phyloP scores from a whole-genome alignment of 2,113 vertebrate species.

The Lethenteron reissneri region DNA sequence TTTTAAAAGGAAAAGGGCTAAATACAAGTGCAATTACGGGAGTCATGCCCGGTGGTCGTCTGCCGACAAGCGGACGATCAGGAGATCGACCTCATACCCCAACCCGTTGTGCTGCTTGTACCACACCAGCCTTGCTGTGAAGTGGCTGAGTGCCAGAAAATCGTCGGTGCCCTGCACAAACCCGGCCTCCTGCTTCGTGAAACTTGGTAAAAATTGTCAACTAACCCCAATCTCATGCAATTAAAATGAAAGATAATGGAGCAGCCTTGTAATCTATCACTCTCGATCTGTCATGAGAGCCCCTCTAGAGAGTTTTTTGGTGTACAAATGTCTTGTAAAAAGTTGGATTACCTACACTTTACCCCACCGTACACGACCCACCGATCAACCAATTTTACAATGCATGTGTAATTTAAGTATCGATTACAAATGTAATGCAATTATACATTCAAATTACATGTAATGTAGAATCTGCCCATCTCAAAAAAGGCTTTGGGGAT shows the following conservation, averaged over 20 bases:
- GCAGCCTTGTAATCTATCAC: no score
- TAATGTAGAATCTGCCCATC: background rate
- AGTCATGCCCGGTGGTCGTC: background rate
- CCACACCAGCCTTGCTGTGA: slow-evolving; percentile 57
- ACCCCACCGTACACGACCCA: no score
- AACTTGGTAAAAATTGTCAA: slow-evolving; percentile 30
- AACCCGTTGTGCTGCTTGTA: slow-evolving; percentile 49
- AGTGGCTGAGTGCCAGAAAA: slow-evolving; percentile 78
- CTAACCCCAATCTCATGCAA: no score
- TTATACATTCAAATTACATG: background rate
- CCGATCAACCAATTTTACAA: background rate
- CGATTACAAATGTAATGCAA: background rate
- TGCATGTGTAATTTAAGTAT: background rate
- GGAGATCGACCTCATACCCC: slow-evolving; percentile 23
- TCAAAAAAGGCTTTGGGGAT: background rate
- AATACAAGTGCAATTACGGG: background rate
- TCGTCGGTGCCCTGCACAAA: slow-evolving; percentile 61
- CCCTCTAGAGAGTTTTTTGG: no score
- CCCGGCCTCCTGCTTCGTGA: slow-evolving; percentile 42
- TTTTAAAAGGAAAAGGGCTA: no score
- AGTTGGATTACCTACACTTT: no score
- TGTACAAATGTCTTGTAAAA: no score
- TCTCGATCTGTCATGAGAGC: no score
- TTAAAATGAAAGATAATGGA: no score
- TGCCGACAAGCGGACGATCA: background rate